phyloP scores from a whole-genome alignment of 2,888 invertebrate genomes.

The Ornithoptera priamus region DNA sequence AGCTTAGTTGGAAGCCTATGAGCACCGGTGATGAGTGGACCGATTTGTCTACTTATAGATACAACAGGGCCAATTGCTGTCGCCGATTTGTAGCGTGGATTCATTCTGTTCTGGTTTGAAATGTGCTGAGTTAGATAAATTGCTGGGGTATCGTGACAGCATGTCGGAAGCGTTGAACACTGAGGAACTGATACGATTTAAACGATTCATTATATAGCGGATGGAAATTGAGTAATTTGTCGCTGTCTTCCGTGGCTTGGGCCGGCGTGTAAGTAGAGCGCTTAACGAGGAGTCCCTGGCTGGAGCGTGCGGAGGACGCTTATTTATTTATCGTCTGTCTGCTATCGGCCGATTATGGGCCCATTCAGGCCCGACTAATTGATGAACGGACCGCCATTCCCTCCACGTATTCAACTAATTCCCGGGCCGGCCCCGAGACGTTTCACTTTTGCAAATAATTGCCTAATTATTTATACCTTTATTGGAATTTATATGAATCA shows the following conservation, averaged over 20 bases:
- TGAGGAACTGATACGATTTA: too few species aligned
- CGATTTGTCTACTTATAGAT: too few species aligned
- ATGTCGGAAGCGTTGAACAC: too few species aligned
- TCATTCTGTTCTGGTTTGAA: too few species aligned
- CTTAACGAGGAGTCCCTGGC: conserved; percentile 45
- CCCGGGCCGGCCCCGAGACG: conserved; percentile 2
- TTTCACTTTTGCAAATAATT: conserved; percentile 26
- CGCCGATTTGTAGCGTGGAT: too few species aligned
- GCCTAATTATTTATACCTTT: conserved; percentile 16
- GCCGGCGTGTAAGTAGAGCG: conserved; percentile 33
- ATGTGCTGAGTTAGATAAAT: too few species aligned
- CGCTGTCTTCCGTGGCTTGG: conserved; percentile 28
- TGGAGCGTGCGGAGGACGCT: conserved; percentile 41
- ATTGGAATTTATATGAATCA: not conserved
- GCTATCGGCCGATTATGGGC: conserved; percentile 42
- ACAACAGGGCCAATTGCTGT: too few species aligned
- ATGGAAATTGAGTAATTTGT: not conserved
- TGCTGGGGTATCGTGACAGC: too few species aligned
- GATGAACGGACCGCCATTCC: conserved; percentile 33
- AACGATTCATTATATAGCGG: too few species aligned
- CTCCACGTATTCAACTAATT: conserved; percentile 29
- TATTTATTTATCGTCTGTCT: conserved; percentile 52
- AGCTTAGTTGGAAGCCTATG: too few species aligned
- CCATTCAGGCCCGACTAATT: conserved; percentile 36
- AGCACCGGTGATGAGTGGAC: too few species aligned